Evolutionary conservation across 2,113 vertebrate genomes (phyloP).

Genomic region (Chelonoidis abingdonii): DNA sequence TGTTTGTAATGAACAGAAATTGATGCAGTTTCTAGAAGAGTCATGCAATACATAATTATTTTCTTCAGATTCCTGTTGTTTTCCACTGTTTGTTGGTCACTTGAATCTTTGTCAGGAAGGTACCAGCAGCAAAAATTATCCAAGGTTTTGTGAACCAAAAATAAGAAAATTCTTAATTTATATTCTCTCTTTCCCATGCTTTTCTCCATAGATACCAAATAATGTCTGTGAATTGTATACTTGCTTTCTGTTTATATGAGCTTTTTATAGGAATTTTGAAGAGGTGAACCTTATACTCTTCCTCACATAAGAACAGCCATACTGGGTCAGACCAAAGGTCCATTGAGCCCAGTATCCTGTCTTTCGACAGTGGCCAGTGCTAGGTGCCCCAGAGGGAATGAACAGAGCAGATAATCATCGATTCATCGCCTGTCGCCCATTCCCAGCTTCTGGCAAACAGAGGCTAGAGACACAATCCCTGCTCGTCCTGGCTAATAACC

Average conservation of each 20-base stretch:
- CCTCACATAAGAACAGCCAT: neutral
- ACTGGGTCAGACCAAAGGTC: no score
- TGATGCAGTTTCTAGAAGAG: neutral
- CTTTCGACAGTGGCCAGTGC: no score
- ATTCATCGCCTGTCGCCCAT: no score
- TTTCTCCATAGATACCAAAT: neutral
- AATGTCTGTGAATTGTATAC: neutral
- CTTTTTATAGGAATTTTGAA: neutral
- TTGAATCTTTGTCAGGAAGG: fast-evolving
- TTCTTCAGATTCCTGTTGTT: fast-evolving
- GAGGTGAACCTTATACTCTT: neutral
- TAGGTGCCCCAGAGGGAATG: no score
- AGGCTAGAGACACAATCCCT: no score
- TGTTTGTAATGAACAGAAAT: neutral
- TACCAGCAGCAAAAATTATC: neutral
- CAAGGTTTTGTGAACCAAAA: neutral
- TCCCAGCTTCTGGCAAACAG: no score
- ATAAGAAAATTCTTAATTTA: fast-evolving
- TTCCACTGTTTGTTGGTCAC: neutral
- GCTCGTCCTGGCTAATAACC: no score
- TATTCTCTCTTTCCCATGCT: fast-evolving
- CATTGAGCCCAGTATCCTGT: no score
- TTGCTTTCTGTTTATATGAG: neutral
- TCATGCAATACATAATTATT: neutral
- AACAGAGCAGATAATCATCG: no score